A percentile compares a stretch with the other conserved stretches of the same genome.
Evolutionary conservation across 1,140 invertebrate species (phyloP).

Genomic region (Sarcophaga peregrina): DNA sequence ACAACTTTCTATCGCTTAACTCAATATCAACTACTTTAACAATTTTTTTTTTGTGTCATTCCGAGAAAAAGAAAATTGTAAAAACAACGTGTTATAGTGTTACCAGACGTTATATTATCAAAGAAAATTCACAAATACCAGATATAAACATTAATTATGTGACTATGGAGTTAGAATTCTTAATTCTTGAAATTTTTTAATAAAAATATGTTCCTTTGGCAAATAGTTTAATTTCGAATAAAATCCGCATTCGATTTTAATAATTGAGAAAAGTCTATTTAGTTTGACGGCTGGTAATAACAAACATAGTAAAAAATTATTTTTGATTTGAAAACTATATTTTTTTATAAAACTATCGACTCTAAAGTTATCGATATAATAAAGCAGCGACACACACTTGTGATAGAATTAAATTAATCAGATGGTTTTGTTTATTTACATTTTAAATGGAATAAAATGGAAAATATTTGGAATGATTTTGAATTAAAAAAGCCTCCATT

Average conservation of each 20-base stretch:
- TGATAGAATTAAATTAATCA: not conserved
- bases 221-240: too few species aligned
- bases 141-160: too few species aligned
- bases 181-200: too few species aligned
- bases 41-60: not conserved
- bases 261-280: too few species aligned
- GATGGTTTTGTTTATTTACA: slow-evolving; percentile 36
- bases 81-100: not conserved
- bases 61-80: not conserved
- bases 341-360: too few species aligned
- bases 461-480: slow-evolving; percentile 61
- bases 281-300: too few species aligned
- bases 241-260: too few species aligned
- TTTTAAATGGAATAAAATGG: slow-evolving; percentile 19
- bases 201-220: too few species aligned
- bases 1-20: slow-evolving; percentile 18
- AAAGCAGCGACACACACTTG: not conserved
- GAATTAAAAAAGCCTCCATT: slow-evolving; percentile 61
- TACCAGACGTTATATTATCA: not conserved
- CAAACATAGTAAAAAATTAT: too few species aligned
- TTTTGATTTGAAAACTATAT: too few species aligned
- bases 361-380: not conserved
- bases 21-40: not conserved
- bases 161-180: too few species aligned
- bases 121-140: too few species aligned